A percentile compares a stretch with the other conserved stretches of the same genome.
Conservation (phyloP, 2,113 vertebrate genomes). For the Zosterops hypoxanthus region DNA sequence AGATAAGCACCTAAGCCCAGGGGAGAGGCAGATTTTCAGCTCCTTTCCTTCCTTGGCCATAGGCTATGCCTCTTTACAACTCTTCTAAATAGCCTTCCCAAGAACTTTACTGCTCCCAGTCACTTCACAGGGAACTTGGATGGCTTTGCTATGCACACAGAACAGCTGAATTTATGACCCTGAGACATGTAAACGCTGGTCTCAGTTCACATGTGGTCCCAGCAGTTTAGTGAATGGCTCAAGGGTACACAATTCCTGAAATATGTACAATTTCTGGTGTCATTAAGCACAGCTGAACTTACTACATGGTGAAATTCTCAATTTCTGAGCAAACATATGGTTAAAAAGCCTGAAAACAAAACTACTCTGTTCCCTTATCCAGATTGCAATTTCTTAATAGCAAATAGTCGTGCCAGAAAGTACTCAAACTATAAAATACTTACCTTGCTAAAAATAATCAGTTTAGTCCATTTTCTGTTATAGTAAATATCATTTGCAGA, state of each 20-base stretch:
- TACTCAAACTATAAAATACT: slow-evolving; percentile 17
- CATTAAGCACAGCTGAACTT: not conserved
- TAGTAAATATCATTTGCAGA: not conserved
- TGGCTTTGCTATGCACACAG: not conserved
- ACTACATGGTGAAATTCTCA: not conserved
- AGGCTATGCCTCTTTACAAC: not conserved
- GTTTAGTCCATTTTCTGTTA: not conserved
- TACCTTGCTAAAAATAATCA: slow-evolving; percentile 15
- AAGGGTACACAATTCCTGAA: not conserved
- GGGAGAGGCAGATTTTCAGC: not conserved
- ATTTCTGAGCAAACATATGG: not conserved
- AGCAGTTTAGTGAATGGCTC: not conserved
- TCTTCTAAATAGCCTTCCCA: not conserved
- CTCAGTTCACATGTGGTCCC: not conserved
- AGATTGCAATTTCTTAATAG: not conserved
- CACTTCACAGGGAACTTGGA: not conserved
- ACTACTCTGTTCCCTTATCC: not conserved
- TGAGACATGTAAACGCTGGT: not conserved
- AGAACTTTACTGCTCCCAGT: not conserved
- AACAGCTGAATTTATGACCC: not conserved
- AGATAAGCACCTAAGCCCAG: not conserved
- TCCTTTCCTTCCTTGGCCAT: not conserved
- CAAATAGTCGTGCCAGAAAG: not conserved
- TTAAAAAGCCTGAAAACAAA: not conserved
- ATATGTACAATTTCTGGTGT: not conserved